Evolutionary conservation across 2,797 vertebrate species (phyloP).

Genomic region (Macroramphosus scolopax): DNA sequence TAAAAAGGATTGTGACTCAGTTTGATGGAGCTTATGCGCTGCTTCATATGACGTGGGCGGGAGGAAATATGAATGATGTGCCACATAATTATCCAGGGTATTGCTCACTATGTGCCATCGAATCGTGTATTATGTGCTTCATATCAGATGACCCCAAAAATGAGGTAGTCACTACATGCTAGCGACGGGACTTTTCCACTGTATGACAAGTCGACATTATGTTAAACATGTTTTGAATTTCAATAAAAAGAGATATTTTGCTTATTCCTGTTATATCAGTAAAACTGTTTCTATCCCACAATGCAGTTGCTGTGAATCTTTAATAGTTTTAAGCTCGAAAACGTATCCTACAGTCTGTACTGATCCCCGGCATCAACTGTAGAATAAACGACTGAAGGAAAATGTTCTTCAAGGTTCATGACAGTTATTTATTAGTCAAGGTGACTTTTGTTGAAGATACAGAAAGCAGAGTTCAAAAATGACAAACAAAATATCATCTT

Average conservation of each 20-base stretch:
- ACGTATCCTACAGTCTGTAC: too few relatives aligned
- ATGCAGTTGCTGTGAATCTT: not conserved
- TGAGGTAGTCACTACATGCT: conserved; percentile 32
- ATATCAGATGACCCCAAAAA: conserved; percentile 43
- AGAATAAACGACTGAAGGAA: conserved; percentile 16
- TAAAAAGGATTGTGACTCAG: too few relatives aligned
- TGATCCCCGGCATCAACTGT: not conserved
- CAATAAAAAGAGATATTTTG: conserved; percentile 57
- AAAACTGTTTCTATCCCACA: conserved; percentile 49
- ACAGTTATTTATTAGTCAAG: conserved; percentile 33
- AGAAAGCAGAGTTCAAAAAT: conserved; percentile 45
- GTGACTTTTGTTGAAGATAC: conserved; percentile 28
- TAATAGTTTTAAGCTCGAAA: too few relatives aligned
- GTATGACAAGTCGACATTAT: conserved; percentile 17
- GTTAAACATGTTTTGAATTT: conserved; percentile 36
- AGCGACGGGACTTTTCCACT: conserved; percentile 14
- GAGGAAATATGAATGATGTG: conserved; percentile 16
- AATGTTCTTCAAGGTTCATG: conserved; percentile 39
- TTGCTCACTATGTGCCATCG: conserved; percentile 70
- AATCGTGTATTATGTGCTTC: conserved; percentile 35
- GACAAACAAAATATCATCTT: conserved; percentile 4
- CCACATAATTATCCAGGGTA: conserved; percentile 58
- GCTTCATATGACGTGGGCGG: conserved; percentile 13
- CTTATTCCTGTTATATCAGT: conserved; percentile 62
- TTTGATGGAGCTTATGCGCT: conserved; percentile 1